These are phyloP conservation scores for Nesogale talazaci DNA, from an alignment of 2,113 vertebrate species.

Conservation along the genomic window DNA sequence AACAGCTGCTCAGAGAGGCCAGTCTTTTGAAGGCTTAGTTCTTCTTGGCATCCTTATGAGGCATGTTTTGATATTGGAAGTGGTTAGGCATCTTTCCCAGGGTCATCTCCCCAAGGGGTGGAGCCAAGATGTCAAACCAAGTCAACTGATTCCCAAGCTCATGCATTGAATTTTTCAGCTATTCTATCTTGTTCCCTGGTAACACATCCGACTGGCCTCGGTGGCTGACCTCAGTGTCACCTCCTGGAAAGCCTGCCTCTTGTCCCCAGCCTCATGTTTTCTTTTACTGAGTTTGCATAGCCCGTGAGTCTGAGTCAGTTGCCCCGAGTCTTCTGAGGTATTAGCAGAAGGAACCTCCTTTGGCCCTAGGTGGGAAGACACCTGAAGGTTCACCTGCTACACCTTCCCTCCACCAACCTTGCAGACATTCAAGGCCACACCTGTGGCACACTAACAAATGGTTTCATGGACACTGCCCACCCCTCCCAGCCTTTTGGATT, in stretches of 20 bases:
- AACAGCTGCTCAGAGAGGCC: not conserved
- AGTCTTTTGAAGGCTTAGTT: not conserved
- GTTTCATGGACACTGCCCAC: not conserved
- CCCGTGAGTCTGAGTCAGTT: not conserved
- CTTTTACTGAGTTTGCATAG: not conserved
- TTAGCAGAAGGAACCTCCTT: not conserved
- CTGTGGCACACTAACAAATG: not conserved
- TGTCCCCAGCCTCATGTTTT: not conserved
- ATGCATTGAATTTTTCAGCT: not conserved
- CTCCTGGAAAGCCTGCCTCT: not conserved
- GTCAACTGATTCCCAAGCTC: not conserved
- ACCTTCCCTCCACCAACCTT: not conserved
- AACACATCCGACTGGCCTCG: not conserved
- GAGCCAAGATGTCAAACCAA: not conserved
- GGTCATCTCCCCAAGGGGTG: not conserved
- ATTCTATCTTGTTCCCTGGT: not conserved
- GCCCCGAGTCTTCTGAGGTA: not conserved
- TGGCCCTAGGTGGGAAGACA: not conserved
- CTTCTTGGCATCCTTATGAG: not conserved
- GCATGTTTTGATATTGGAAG: constrained; percentile 9
- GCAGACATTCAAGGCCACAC: not conserved
- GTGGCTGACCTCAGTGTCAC: not conserved
- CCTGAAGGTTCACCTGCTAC: not conserved
- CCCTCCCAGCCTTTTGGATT: not conserved
- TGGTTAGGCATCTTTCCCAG: constrained; percentile 5